phyloP scores from a whole-genome alignment of 2,888 invertebrate genomes.

The Spisula solida region DNA sequence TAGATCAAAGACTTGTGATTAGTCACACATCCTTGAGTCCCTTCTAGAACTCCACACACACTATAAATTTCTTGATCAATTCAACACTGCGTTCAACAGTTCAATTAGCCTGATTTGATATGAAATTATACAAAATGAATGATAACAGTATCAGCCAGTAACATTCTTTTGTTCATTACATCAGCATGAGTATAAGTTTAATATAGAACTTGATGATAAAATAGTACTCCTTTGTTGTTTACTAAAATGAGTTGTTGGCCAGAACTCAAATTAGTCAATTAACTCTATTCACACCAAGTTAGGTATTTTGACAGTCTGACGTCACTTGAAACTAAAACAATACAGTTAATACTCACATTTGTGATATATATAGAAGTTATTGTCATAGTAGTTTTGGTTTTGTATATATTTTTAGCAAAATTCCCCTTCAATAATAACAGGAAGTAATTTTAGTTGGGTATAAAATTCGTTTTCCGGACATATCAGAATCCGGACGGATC shows the following conservation, averaged over 20 bases:
- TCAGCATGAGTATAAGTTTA: no score
- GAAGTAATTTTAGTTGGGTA: neutral
- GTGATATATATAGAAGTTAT: neutral
- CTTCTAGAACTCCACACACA: no score
- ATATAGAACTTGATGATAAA: neutral
- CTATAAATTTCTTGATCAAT: no score
- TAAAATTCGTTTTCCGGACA: neutral
- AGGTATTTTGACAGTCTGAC: neutral
- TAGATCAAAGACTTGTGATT: no score
- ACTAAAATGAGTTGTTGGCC: neutral
- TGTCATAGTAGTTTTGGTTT: slow-evolving; percentile 8
- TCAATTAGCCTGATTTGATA: no score
- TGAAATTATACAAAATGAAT: no score
- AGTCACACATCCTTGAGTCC: no score
- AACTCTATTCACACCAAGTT: neutral
- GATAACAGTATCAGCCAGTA: no score
- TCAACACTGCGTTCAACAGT: no score
- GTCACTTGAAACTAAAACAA: neutral
- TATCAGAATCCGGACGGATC: neutral
- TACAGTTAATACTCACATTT: neutral
- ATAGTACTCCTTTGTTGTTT: neutral
- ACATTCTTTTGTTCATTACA: no score
- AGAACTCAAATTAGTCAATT: neutral
- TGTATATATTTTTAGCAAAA: neutral
- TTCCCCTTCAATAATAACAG: slow-evolving; percentile 21